Evolutionary conservation across 2,113 vertebrate species (phyloP), one percentile per base, ranked within the genome.

Genomic region (Tragelaphus imberbis): DNA sequence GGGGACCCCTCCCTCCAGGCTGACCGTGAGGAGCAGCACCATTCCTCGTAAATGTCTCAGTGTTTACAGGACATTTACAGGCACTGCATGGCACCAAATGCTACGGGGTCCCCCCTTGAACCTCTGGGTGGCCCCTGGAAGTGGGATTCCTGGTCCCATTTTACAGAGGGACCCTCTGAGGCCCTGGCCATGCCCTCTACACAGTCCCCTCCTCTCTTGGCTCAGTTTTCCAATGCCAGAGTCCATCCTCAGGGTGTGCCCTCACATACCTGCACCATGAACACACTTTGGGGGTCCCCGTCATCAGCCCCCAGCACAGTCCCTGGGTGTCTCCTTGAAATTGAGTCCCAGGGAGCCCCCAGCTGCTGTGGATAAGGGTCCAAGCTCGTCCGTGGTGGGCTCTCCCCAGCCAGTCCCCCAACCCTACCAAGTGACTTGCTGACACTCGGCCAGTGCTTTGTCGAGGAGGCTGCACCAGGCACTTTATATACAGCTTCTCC

Each of bases 401-500:
- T 33, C 2, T 56, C 30, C 80, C 33, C 53, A 25, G 51, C 12
- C 19, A 27, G 1, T 30, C 28, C n/a, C 4, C 63, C 2, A 6
- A 25, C 9, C 17, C 68, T 21, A 23, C 68, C 2, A 2, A 6
- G 33, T 9, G 33, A 7, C 3, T 9, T 53, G 0, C 44, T 7
- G 27, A 5, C 1, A n/a, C 27, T 5, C 11, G 33, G 16, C 36
- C 9, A 10, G 51, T 6, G 28, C 47, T 2, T 27, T 14, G 47
- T 17, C 6, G 1, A 28, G 59, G 23, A 89, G 53, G 49, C 91
- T 40, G 17, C 49, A 0, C 58, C 4, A 1, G 40, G 79, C 82
- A 44, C 53, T 28, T 0, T 0, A 0, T 0, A 0, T n/a, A 6
- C 8, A 49, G 86, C 68, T 2, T 10, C 51, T 63, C 10, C 1